Evolutionary conservation across 2,888 invertebrate genomes (phyloP).

Genomic region (Stictocephala bisonia): DNA sequence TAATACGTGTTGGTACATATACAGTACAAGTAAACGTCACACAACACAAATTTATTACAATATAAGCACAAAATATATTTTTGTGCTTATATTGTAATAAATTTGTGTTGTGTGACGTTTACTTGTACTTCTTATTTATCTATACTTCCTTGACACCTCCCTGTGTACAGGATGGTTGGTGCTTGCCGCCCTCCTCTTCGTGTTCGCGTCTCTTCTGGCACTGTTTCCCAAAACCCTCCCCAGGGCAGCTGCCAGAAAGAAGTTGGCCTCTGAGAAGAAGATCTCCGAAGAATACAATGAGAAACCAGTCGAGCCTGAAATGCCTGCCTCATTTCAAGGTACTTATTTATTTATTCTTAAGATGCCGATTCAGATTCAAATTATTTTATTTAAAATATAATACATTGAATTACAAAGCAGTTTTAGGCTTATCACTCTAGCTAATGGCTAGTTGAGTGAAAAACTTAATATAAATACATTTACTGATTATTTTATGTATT

Average conservation of each 20-base stretch:
- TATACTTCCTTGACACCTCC: too few relatives aligned
- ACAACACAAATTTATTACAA: too few relatives aligned
- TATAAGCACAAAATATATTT: too few relatives aligned
- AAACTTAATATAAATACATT: too few relatives aligned
- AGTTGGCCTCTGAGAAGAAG: constrained; percentile 50
- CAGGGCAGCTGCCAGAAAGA: constrained; percentile 70
- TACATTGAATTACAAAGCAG: not conserved
- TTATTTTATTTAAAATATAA: not conserved
- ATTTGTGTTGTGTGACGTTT: too few relatives aligned
- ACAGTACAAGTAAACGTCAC: too few relatives aligned
- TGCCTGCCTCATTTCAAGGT: constrained; percentile 66
- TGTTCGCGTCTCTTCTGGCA: constrained; percentile 72
- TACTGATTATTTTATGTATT: not conserved
- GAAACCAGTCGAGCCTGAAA: constrained; percentile 62
- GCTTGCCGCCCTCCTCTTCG: constrained; percentile 69
- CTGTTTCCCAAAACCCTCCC: constrained; percentile 78
- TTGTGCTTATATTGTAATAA: too few relatives aligned
- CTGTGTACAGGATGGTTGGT: constrained; percentile 74
- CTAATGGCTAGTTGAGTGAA: too few relatives aligned
- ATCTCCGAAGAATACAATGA: constrained; percentile 57
- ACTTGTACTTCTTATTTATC: too few relatives aligned
- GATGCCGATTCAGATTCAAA: not conserved
- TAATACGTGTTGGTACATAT: too few relatives aligned
- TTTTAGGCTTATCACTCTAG: too few relatives aligned
- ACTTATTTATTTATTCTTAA: too few relatives aligned